Evolutionary conservation across 2,797 vertebrate genomes (phyloP), one percentile per base, ranked within the genome.

Genomic region (Clarias platycephalus): DNA sequence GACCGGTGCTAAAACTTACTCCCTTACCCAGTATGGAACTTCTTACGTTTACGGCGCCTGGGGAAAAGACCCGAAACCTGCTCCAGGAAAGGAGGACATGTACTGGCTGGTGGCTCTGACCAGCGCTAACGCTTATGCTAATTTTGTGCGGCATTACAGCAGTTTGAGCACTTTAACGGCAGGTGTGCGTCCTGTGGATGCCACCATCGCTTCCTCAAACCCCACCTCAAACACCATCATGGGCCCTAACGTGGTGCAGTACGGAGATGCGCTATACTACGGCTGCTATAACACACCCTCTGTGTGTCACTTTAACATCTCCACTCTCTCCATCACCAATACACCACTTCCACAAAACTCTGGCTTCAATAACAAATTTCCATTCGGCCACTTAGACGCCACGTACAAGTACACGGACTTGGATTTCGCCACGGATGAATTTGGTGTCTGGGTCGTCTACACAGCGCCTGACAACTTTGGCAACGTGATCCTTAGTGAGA

Each of bases 221-320:
- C 94, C 94, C 49, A 91, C 93, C 87, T 94, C 94, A 85, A 92
- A 95, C 92, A 95, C 95, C 77, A 89, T 95, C 87, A 93, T 95
- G 3, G 95, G 95, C 8, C 90, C 95, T 0, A 95, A 94, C 3
- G 89, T 88, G 4, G 92, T 94, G 62, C 72, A 95, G 84, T 94
- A 93, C 1, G 88, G 64, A 31, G 91, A 86, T 0, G 91, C 92
- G 0, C 90, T 94, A 53, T 95, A 94, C 88, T 95, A 95, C 89
- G 90, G 91, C 88, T 95, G 95, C 83, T 95, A 95, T 89, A 90
- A 95, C 81, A 18, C n/a, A n/a, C 85, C 82, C 0, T 16, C 71
- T 0, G 85, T 95, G 68, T 95, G 95, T 88, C 88, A 89, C 83
- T 95, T 95, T 86, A 92, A 95, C 90, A 84, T 95, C 83, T 90